These are phyloP conservation scores for Acrobasis suavella DNA, from an alignment of 2,888 invertebrate genomes.

Conservation along the genomic window DNA sequence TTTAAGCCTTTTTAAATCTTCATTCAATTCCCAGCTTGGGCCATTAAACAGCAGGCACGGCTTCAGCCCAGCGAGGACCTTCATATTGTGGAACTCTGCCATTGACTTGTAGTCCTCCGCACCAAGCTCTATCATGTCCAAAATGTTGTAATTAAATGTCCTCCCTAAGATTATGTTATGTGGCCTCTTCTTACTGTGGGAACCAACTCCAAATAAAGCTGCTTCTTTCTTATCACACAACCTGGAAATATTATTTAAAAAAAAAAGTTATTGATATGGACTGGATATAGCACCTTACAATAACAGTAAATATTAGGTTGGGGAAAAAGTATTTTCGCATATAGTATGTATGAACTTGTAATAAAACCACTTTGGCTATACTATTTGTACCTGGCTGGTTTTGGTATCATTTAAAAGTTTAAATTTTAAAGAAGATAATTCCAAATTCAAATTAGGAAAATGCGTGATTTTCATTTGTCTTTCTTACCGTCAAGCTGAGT, in stretches of 20 bases:
- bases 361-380: too few relatives aligned
- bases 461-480: too few relatives aligned
- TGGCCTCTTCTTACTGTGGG: conserved; percentile 97
- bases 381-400: too few relatives aligned
- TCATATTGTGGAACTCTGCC: conserved; percentile 89
- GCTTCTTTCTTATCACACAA: conserved; percentile 92
- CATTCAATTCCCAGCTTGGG: conserved; percentile 91
- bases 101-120: conserved; percentile 91
- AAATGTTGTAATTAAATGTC: conserved; percentile 92
- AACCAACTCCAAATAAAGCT: conserved; percentile 94
- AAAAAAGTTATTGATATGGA: too few relatives aligned
- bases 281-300: neutral
- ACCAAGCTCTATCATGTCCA: conserved; percentile 98
- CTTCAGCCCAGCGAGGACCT: conserved; percentile 91
- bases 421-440: too few relatives aligned
- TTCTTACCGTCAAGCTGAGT: too few relatives aligned
- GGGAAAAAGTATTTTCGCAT: too few relatives aligned
- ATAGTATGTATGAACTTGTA: too few relatives aligned
- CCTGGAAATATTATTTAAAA: conserved; percentile 50
- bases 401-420: too few relatives aligned
- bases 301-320: conserved; percentile 2
- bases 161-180: conserved; percentile 95
- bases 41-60: conserved; percentile 96
- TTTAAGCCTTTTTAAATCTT: conserved; percentile 91
- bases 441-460: too few relatives aligned